Percentiles rank a stretch among this genome's conserved stretches.
These are phyloP conservation scores for Falco novaeseelandiae DNA, from an alignment of 2,797 vertebrate species.

Conservation along the genomic window DNA sequence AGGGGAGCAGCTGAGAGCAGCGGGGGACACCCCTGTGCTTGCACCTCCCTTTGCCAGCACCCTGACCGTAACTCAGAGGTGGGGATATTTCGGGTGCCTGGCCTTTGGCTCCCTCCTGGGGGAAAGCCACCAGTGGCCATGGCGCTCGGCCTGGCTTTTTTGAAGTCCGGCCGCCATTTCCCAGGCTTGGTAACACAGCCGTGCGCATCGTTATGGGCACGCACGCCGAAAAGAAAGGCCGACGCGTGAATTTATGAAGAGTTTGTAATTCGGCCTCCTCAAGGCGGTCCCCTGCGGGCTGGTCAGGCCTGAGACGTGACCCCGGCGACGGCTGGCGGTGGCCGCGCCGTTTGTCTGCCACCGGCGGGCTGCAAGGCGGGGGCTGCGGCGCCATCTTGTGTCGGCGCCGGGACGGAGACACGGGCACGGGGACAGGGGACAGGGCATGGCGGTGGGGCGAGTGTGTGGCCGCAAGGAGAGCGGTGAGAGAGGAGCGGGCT, in stretches of 20 bases:
- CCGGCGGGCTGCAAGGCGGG: rapidly evolving
- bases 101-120: rapidly evolving
- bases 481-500: too few species aligned
- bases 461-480: background rate
- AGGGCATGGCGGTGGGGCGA: rapidly evolving
- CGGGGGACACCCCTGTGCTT: rapidly evolving
- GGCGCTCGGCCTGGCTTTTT: rapidly evolving
- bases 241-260: background rate
- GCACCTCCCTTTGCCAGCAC: background rate
- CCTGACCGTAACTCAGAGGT: rapidly evolving
- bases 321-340: background rate
- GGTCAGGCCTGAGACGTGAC: background rate
- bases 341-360: background rate
- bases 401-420: background rate
- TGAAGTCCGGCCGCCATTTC: background rate
- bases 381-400: conserved; percentile 38
- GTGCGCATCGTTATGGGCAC: background rate
- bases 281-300: background rate
- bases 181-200: too few species aligned
- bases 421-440: background rate
- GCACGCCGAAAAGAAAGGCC: background rate
- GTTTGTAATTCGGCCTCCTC: too few species aligned
- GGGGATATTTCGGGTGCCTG: rapidly evolving
- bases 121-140: rapidly evolving
- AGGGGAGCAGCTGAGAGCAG: background rate